Base-by-base conservation (phyloP, 1,140 invertebrate genomes). In the Drosophila nigrodunni region DNA sequence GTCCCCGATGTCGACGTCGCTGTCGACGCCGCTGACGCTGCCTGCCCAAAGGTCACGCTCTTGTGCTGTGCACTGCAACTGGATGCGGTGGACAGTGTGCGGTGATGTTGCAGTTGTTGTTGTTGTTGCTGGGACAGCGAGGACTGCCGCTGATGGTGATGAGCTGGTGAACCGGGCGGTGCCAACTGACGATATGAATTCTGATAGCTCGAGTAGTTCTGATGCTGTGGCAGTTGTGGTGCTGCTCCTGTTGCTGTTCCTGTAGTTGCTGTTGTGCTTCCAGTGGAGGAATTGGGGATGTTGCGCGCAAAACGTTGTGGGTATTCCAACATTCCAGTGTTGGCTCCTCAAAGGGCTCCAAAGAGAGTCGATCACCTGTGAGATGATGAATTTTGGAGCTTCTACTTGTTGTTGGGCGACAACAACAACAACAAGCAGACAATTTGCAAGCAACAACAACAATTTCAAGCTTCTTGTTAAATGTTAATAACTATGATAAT, bases 291-390 rank as follows among this genome's bases (percentile, higher is more conserved):
- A 82, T 92, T 91, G 85, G 91, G 91, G 91, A 92, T 91, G 81
- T 90, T 92, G 72, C 91, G 91, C 75, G 88, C 80, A 47, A 92
- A 92, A 80, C 90, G 81, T 83, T 92, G 91, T 85, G 91, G 91
- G 80, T 92, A 91, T 91, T 92, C 91, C 91, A 92, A 92, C 91
- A 92, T 92, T 92, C 91, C 91, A 90, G 78, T 85, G 77, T 85
- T 78, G 82, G 77, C 73, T 73, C 68, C 82, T 74, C 69, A 75
- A 79, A 55, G 54, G 60, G 62, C 72, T 70, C 71, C 74, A 79
- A 80, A 65, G 73, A 67, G 47, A 43, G 60, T 65, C 43, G 43
- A 37, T 55, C 25, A 58, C 57, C 39, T 49, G 11, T 30, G 25
- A 30, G 25, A 30, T 30, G 25, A 30, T 30, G 25, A 30, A 30